Base-by-base conservation (phyloP, 2,797 vertebrate species). In the Sphenodon punctatus region DNA sequence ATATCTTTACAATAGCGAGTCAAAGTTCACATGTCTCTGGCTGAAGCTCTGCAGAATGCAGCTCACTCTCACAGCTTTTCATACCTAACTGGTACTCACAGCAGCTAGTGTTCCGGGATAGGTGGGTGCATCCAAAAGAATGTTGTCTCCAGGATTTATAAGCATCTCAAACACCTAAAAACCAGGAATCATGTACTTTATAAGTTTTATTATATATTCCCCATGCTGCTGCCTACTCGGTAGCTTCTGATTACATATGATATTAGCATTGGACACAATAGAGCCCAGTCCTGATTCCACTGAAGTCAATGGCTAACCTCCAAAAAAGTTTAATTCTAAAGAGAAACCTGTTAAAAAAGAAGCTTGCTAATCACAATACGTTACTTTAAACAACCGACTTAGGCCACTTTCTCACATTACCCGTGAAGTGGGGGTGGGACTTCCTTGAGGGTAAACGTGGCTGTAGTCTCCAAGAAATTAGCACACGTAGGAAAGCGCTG, bases 151-250 rank as follows among this genome's bases (percentile, higher is more conserved):
- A 14, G 96, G 97, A 92, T 88, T 97, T 83, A 98, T 90, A 51
- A 98, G 95, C 98, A 99, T 99, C 95, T 99, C 98, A 92, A 99
- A 99, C 53, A 97, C 94, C 98, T 99, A 68, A 7, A 82, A 92
- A 89, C 91, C 51, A 59, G 80, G 41, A 78, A 82, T 0, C 51
- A 14, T 39, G 86, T 78, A 48, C 51, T 85, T 71, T 43, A 23
- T 5, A n/a, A n/a, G 7, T 66, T 84, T 30, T 66, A 56, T 19
- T 39, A 60, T 6, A 23, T 2, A 2, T 25, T 9, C 56, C 78
- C 75, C 34, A 27, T 36, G 60, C 7, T 53, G 75, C 20, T 76
- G 46, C 82, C n/a, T 75, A 39, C 10, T 14, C 72, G n/a, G 76
- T 72, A 82, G 75, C 56, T 39, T 48, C 78, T 72, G 5, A 59